Base-by-base conservation (phyloP, 1,140 invertebrate species). In the Notospermus geniculatus region DNA sequence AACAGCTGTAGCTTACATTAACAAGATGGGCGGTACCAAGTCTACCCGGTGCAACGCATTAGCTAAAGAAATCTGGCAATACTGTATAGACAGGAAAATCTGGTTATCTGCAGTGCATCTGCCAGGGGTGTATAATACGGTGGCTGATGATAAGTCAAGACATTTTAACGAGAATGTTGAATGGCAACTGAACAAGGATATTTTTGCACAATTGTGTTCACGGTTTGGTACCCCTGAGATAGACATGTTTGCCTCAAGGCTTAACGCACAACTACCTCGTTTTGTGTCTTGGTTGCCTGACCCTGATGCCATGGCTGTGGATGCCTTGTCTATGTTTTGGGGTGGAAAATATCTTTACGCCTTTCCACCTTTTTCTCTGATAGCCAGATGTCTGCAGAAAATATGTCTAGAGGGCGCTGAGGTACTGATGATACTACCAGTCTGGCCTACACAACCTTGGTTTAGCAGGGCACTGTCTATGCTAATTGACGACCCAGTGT, bases 361-460 rank as follows among this genome's bases (percentile, higher is more conserved):
- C 39, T 43, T 43, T 43, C 39, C 39, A 1, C 67, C 67, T 46
- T 71, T 69, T 55, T 60, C 50, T 57, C 15, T 67, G 36, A 57
- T 66, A 19, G 52, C 53, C 2, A 43, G 19, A 43, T 43, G 39
- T 43, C 19, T 43, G n/a, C n/a, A n/a, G n/a, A n/a, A n/a, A n/a
- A n/a, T n/a, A n/a, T n/a, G n/a, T n/a, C n/a, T n/a, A n/a, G n/a
- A n/a, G n/a, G n/a, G n/a, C n/a, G n/a, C n/a, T n/a, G n/a, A n/a
- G n/a, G n/a, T n/a, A n/a, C n/a, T n/a, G n/a, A n/a, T n/a, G n/a
- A n/a, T n/a, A n/a, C n/a, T n/a, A n/a, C n/a, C n/a, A n/a, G n/a
- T n/a, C n/a, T n/a, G n/a, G n/a, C n/a, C n/a, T n/a, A n/a, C n/a
- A n/a, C n/a, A n/a, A n/a, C n/a, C n/a, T n/a, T n/a, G n/a, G n/a